Evolutionary conservation across 1,140 invertebrate species (phyloP), one percentile per base, ranked within the genome.

Genomic region (Notospermus geniculatus): DNA sequence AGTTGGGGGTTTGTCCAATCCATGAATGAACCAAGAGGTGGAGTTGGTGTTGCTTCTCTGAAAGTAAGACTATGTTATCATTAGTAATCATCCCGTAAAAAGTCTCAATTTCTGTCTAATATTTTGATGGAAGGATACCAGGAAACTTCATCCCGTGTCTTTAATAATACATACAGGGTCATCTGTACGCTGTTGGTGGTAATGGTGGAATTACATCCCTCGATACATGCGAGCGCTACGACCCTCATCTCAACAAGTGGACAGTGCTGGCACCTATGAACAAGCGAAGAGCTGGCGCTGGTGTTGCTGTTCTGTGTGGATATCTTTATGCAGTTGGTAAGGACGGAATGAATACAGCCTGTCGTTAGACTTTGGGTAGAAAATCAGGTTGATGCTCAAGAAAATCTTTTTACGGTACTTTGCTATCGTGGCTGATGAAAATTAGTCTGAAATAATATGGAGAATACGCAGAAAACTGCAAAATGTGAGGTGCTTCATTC

Each of bases 171-270:
- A n/a, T n/a, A n/a, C 41, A 81, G 79, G 73, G 73, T 57, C 61
- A 70, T 32, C 57, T 81, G 43, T 81, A 81, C 74, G 80, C 78
- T 32, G 64, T 91, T 50, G 91, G 91, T 19, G 93, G 93, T 23
- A 97, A 97, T 83, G 94, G 97, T 83, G 93, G 93, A 32, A 90
- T 91, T 4, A 90, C 90, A n/a, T 80, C 78, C 29, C 62, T 80
- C 46, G 72, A 79, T 58, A 87, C 86, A 0, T 89, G 86, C n/a
- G 90, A 92, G 74, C 83, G 85, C 55, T 91, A 90, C 72, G 85
- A 91, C 76, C 87, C 87, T 0, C 82, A 83, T 27, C 80, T 73
- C 13, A 77, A 80, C 68, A 78, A 78, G 59, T 82, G 80, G 80
- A 66, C 62, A 1, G 43, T 58, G 13, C 65, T 80, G 9, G 69